Evolutionary conservation across 2,888 invertebrate genomes (phyloP).

Genomic region (Siphlonurus alternatus): DNA sequence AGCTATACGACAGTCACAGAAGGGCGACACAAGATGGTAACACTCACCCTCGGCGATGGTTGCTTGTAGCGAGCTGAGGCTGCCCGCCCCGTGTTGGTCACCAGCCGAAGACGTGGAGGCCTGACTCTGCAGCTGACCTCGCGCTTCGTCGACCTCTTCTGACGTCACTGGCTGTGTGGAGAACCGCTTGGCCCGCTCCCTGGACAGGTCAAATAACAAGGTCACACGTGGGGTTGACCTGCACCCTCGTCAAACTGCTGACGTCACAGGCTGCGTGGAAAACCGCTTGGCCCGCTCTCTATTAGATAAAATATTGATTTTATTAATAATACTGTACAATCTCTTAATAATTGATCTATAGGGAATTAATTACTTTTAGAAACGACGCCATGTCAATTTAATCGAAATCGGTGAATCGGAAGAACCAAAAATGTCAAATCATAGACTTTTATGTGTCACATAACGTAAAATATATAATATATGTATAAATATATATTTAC

Average conservation of each 20-base stretch:
- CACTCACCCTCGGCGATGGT: neutral
- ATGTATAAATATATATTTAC: too few relatives aligned
- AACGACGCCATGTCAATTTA: too few relatives aligned
- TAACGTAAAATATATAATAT: too few relatives aligned
- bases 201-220: neutral
- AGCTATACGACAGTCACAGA: too few relatives aligned
- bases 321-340: neutral
- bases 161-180: constrained; percentile 57
- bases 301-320: neutral
- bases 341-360: neutral
- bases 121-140: neutral
- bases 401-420: too few relatives aligned
- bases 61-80: neutral
- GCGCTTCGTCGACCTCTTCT: constrained; percentile 40
- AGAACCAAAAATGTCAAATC: too few relatives aligned
- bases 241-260: constrained; percentile 39
- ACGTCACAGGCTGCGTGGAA: constrained; percentile 56
- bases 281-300: constrained; percentile 27
- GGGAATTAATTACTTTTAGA: neutral
- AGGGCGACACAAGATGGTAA: too few relatives aligned
- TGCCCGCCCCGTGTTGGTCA: neutral
- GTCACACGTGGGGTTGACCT: neutral
- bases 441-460: too few relatives aligned
- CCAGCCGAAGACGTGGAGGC: neutral
- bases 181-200: constrained; percentile 28